A percentile compares a stretch with the other conserved stretches of the same genome.
Evolutionary conservation across 2,888 invertebrate species (phyloP).

Genomic region (Linyphia triangularis): DNA sequence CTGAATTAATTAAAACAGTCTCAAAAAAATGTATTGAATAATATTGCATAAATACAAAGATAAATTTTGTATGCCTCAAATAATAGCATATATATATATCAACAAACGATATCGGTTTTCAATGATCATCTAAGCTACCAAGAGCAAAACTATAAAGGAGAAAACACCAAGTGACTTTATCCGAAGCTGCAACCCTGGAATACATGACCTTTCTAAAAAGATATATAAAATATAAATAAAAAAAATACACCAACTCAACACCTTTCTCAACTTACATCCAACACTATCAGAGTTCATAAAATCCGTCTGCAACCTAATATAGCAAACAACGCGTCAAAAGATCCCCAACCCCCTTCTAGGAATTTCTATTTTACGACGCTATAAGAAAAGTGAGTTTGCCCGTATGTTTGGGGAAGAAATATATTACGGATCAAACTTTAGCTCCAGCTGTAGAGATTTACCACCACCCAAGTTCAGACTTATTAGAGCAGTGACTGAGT

Average conservation of each 20-base stretch:
- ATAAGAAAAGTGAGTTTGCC: slow-evolving; percentile 31
- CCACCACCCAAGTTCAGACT: neutral
- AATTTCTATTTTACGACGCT: slow-evolving; percentile 25
- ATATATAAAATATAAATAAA: too few relatives aligned
- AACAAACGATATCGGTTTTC: neutral
- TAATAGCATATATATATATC: too few relatives aligned
- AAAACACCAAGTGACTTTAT: neutral
- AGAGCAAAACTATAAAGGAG: neutral
- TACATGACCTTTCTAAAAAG: neutral
- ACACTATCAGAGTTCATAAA: slow-evolving; percentile 3
- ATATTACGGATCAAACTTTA: slow-evolving; percentile 22
- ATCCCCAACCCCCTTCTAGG: neutral
- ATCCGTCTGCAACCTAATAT: neutral
- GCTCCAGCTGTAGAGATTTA: slow-evolving; percentile 23
- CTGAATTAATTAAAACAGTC: too few relatives aligned
- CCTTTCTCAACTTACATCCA: neutral
- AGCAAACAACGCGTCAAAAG: neutral
- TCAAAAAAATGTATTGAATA: too few relatives aligned
- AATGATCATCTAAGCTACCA: neutral
- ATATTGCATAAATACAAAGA: too few relatives aligned
- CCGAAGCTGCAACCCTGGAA: neutral
- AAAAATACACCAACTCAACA: neutral
- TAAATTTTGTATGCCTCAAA: too few relatives aligned
- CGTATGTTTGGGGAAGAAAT: slow-evolving; percentile 35
- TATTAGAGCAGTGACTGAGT: slow-evolving; percentile 28